Conservation (phyloP, 2,888 invertebrate species). For the Uropetala carovei region DNA sequence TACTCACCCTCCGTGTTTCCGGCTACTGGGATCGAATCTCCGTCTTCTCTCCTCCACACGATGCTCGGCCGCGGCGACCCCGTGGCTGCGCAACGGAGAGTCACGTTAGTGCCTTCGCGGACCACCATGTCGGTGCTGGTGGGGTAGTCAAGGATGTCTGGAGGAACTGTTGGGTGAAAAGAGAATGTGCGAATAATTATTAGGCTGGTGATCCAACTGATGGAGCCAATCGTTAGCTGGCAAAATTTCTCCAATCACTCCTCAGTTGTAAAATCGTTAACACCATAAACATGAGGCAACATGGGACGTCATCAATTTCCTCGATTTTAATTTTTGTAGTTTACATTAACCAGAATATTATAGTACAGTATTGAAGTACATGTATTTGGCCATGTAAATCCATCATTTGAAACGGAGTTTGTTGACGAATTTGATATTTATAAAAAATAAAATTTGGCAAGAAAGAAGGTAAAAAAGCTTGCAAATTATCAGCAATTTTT, state of each 20-base stretch:
- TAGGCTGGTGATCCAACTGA: too few relatives aligned
- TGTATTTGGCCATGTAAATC: too few relatives aligned
- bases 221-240: too few relatives aligned
- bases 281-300: neutral
- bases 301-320: neutral
- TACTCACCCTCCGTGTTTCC: constrained; percentile 71
- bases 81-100: constrained; percentile 90
- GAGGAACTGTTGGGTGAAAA: constrained; percentile 81
- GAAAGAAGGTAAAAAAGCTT: too few relatives aligned
- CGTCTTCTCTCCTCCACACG: constrained; percentile 91
- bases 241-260: neutral
- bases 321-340: too few relatives aligned
- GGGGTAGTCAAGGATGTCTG: constrained; percentile 90
- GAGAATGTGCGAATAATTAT: neutral
- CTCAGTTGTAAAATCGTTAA: neutral
- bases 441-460: too few relatives aligned
- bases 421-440: too few relatives aligned
- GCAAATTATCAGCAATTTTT: too few relatives aligned
- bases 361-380: too few relatives aligned
- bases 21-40: constrained; percentile 79
- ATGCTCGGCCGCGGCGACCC: constrained; percentile 91
- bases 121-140: constrained; percentile 92
- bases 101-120: constrained; percentile 90
- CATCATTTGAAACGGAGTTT: too few relatives aligned
- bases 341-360: too few relatives aligned